Evolutionary conservation across 2,113 vertebrate species (phyloP).

Genomic region (Strix aluco): DNA sequence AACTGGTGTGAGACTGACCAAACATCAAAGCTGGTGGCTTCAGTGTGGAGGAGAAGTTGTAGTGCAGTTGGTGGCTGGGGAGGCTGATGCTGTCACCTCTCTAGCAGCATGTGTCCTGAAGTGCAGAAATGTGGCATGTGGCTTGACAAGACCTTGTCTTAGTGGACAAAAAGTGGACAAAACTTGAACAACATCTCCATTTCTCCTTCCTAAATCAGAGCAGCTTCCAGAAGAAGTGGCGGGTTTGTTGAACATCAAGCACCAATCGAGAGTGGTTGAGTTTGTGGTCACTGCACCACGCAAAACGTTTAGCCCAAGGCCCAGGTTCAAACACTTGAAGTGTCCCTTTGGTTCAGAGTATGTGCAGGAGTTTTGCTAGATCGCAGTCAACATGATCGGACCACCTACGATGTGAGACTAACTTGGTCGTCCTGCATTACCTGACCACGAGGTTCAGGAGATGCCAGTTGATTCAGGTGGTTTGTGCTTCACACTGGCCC

Average conservation of each 20-base stretch:
- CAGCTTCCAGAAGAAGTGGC: not conserved
- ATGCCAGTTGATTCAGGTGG: not conserved
- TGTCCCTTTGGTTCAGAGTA: not conserved
- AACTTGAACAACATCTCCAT: not conserved
- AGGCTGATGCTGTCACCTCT: not conserved
- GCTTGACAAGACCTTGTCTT: not conserved
- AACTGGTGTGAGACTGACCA: not conserved
- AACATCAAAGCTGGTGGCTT: not conserved
- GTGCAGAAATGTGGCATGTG: not conserved
- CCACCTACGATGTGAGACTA: not conserved
- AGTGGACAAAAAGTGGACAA: not conserved
- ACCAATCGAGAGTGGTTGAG: rapidly evolving
- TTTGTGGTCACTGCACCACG: not conserved
- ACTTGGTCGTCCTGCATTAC: not conserved
- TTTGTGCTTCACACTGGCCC: not conserved
- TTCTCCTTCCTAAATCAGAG: not conserved
- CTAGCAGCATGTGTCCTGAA: rapidly evolving
- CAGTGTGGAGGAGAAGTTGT: not conserved
- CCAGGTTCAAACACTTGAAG: not conserved
- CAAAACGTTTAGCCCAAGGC: not conserved
- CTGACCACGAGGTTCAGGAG: not conserved
- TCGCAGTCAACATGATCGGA: not conserved
- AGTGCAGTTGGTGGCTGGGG: not conserved
- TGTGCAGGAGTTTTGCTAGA: not conserved
- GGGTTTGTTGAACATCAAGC: not conserved